These are phyloP conservation scores for Hydropsyche betteni DNA, from an alignment of 2,888 invertebrate species.

Conservation along the genomic window DNA sequence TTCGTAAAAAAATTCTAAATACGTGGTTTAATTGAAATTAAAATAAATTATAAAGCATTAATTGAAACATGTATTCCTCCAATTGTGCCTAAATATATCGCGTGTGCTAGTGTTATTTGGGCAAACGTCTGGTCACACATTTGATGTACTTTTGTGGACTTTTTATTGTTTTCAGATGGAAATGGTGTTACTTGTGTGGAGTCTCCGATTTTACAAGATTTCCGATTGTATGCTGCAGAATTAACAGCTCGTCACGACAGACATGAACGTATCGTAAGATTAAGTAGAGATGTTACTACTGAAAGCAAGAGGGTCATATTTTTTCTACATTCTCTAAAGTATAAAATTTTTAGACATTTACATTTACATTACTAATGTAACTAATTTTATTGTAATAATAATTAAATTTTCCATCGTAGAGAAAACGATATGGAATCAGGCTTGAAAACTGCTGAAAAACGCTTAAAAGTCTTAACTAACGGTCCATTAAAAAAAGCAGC, in stretches of 20 bases:
- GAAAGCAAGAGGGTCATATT: conserved; percentile 92
- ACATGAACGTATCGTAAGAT: conserved; percentile 82
- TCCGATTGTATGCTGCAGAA: conserved; percentile 70
- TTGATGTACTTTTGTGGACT: too few species aligned
- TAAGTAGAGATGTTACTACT: conserved; percentile 85
- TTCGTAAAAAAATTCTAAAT: too few species aligned
- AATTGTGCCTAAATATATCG: too few species aligned
- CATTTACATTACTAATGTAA: neutral
- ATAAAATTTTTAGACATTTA: conserved; percentile 52
- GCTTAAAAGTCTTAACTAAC: conserved; percentile 71
- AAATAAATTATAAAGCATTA: too few species aligned
- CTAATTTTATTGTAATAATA: neutral
- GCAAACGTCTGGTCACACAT: too few species aligned
- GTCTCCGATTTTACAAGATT: conserved; percentile 69
- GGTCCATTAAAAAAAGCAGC: conserved; percentile 71
- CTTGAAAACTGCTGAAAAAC: conserved; percentile 71
- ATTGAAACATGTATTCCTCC: too few species aligned
- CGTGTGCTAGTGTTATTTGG: too few species aligned
- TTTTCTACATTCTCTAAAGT: conserved; percentile 78
- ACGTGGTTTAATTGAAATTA: too few species aligned
- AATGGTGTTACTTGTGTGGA: conserved; percentile 51
- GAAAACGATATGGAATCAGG: conserved; percentile 67
- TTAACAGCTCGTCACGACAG: conserved; percentile 84
- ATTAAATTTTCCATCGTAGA: conserved; percentile 54
- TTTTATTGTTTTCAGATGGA: too few species aligned